phyloP scores from a whole-genome alignment of 2,888 invertebrate genomes.

The Chalcis sispes region DNA sequence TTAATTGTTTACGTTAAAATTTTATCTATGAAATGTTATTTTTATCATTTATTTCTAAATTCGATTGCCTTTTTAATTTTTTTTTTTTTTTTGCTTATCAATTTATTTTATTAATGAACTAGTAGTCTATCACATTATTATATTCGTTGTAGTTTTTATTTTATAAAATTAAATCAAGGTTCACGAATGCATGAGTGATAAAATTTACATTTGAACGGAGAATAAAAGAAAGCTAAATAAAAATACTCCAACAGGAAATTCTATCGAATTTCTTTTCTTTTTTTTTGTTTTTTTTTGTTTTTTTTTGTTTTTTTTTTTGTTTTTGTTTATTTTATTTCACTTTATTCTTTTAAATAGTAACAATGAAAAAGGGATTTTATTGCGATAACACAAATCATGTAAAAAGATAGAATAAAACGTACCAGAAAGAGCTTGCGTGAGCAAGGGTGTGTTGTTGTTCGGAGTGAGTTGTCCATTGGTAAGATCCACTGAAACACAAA shows the following conservation, averaged over 20 bases:
- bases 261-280: slow-evolving; percentile 1
- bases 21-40: not conserved
- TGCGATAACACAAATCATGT: slow-evolving; percentile 41
- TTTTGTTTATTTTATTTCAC: not conserved
- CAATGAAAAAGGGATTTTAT: slow-evolving; percentile 20
- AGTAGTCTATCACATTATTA: too few species aligned
- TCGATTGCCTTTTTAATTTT: not conserved
- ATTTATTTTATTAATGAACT: too few species aligned
- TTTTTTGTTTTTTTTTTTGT: too few species aligned
- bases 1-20: too few species aligned
- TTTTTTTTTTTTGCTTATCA: not conserved
- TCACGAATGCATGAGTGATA: too few species aligned
- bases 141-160: too few species aligned
- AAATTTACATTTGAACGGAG: not conserved
- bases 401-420: slow-evolving; percentile 74
- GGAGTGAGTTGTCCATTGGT: slow-evolving; percentile 97
- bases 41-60: not conserved
- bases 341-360: too few species aligned
- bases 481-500: slow-evolving; percentile 92
- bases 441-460: slow-evolving; percentile 96
- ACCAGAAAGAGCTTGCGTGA: slow-evolving; percentile 98
- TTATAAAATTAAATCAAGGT: too few species aligned
- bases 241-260: slow-evolving; percentile 13
- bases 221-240: not conserved
- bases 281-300: too few species aligned